Base-by-base conservation (phyloP, 2,888 invertebrate species). In the Automeris io region DNA sequence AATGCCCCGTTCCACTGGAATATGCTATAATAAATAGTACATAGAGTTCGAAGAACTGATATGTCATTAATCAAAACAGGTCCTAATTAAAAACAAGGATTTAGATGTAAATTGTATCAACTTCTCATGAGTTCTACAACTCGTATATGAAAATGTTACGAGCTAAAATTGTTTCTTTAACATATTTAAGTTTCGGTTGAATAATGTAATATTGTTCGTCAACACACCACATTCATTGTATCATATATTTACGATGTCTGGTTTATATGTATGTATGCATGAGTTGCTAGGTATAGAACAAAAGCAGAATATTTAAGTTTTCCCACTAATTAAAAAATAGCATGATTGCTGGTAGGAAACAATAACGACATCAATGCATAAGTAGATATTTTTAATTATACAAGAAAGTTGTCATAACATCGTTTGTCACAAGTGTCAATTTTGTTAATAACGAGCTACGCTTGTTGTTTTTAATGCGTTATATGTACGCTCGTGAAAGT, bases 401-500 rank as follows among this genome's bases (percentile, higher is more conserved):
- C 1, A 16, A 29, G 16, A 3, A 8, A 29, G 16, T 29, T 29
- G n/a, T n/a, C n/a, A 16, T 5, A 16, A 29, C 5, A 13, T 29
- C 16, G 13, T 29, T 29, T n/a, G 16, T 13, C 12, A 13, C 13
- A 26, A 6, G 26, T 13, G 6, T 29, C n/a, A 13, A 29, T 8
- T 29, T 13, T 26, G 13, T 26, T 8, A 16, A 7, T 29, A 3
- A 8, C 3, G n/a, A 16, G 3, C 7, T 16, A 29, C n/a, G 29
- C 16, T 29, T 16, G 16, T 8, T 16, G n/a, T 7, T 3, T 29
- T 29, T 29, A 29, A 29, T 29, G 1, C n/a, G n/a, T 16, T 29
- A 16, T 4, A 19, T 29, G 8, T 29, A 16, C 13, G n/a, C 13
- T 47, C 38, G 50, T 49, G 47, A 54, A 64, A 59, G 55, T 63